Conservation (phyloP, 2,797 vertebrate genomes). For the Apodemus agrarius region DNA sequence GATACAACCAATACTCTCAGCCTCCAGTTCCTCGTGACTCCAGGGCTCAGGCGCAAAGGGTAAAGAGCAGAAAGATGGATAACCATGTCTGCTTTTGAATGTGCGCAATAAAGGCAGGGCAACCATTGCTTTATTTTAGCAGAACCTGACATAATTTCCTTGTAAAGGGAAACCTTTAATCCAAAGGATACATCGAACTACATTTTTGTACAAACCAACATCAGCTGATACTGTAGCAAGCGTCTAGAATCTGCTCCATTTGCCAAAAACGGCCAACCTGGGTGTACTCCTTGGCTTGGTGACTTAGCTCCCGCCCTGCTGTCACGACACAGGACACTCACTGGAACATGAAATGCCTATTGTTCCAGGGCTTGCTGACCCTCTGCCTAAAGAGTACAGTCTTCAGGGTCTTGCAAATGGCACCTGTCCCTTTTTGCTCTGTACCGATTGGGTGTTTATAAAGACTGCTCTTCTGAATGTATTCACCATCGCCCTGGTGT, state of each 20-base stretch:
- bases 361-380: constrained; percentile 10
- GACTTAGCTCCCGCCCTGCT: background rate
- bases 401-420: background rate
- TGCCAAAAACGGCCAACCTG: background rate
- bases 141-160: background rate
- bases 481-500: background rate
- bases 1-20: background rate
- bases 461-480: background rate
- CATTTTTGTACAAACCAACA: background rate
- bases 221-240: background rate
- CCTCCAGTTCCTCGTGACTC: background rate
- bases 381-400: background rate
- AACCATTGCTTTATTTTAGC: background rate
- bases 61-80: background rate
- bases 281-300: background rate
- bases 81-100: background rate
- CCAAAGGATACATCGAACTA: background rate
- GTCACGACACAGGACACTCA: constrained; percentile 6
- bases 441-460: background rate
- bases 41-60: background rate
- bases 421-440: background rate
- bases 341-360: background rate
- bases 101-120: background rate
- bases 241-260: background rate
- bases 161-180: constrained; percentile 13